Base-by-base conservation (phyloP, 2,888 invertebrate genomes). In the Gymnosoma rotundatum region DNA sequence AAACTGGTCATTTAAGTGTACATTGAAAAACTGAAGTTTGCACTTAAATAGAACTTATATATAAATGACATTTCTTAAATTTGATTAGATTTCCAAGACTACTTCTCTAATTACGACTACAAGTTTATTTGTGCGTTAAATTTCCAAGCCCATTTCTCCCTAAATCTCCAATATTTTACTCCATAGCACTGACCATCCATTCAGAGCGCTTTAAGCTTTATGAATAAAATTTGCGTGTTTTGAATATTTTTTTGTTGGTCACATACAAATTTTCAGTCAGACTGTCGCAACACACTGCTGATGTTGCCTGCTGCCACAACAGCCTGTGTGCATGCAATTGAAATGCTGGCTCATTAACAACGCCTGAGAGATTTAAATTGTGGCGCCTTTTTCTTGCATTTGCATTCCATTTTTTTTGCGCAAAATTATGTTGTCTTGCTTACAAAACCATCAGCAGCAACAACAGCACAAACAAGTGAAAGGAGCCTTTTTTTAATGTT, bases 371-470 rank as follows among this genome's bases (percentile, higher is more conserved):
- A 69, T 81, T 78, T 36, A 81, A 84, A 81, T 60, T 78, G 78
- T 81, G 84, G 84, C 84, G 84, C 84, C 81, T 81, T 78, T 83
- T 83, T 63, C 76, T 42, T 50, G 56, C 42, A 48, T 80, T 74
- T 73, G 61, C 66, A 16, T 66, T 52, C 64, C 1, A 2, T 74
- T 42, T 54, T 69, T 64, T 54, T 2, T 58, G 38, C 16, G 60
- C 45, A 56, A 58, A 70, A 21, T 20, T 38, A 63, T 52, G 52
- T 18, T 36, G 60, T 16, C 20, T 45, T 32, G 25, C 25, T 42
- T 20, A 25, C 64, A 78, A 14, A 67, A 16, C 38, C 12, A 54
- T 52, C 18, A 52, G 14, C 32, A 56, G 12, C 18, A 25, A 25
- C 21, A 42, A 9, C 56, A 20, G 56, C 64, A 61, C 38, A 38